These are phyloP conservation scores for Ammodytes dubius DNA, from an alignment of 2,113 vertebrate genomes.

Conservation along the genomic window DNA sequence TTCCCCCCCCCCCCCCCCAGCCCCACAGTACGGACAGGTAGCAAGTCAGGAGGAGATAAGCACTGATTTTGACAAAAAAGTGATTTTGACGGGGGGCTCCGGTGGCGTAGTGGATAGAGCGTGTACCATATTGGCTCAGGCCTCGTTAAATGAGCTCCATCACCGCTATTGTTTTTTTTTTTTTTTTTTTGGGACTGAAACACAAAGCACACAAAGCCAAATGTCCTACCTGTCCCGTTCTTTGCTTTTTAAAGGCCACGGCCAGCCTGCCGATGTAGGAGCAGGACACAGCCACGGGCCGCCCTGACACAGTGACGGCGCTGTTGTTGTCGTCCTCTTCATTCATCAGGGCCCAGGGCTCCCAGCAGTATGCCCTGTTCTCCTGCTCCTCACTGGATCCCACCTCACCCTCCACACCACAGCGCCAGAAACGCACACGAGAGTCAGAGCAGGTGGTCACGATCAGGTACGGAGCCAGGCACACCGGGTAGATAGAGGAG, in stretches of 20 bases:
- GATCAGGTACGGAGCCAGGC: constrained; percentile 96
- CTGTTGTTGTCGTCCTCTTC: constrained; percentile 96
- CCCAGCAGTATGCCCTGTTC: constrained; percentile 89
- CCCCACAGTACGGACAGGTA: too few species aligned
- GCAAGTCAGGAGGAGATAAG: too few species aligned
- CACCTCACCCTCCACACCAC: constrained; percentile 85
- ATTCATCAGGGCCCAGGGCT: constrained; percentile 95
- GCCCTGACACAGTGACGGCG: constrained; percentile 90
- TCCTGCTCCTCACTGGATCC: constrained; percentile 66
- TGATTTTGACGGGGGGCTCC: too few species aligned
- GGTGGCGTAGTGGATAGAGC: too few species aligned
- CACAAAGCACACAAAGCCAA: background rate
- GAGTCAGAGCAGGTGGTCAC: constrained; percentile 98
- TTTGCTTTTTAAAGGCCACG: constrained; percentile 93
- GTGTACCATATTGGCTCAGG: too few species aligned
- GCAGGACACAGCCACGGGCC: constrained; percentile 97
- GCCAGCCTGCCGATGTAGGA: constrained; percentile 97
- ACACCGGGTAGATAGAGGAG: constrained; percentile 98
- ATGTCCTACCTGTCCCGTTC: constrained; percentile 76
- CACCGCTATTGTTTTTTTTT: background rate
- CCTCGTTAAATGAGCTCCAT: background rate
- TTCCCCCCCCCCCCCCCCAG: too few species aligned
- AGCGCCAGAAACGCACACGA: constrained; percentile 95
- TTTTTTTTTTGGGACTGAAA: background rate
- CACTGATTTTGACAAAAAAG: too few species aligned